These are phyloP conservation scores for Brachyptera risi DNA, from an alignment of 2,888 invertebrate species.

Conservation along the genomic window DNA sequence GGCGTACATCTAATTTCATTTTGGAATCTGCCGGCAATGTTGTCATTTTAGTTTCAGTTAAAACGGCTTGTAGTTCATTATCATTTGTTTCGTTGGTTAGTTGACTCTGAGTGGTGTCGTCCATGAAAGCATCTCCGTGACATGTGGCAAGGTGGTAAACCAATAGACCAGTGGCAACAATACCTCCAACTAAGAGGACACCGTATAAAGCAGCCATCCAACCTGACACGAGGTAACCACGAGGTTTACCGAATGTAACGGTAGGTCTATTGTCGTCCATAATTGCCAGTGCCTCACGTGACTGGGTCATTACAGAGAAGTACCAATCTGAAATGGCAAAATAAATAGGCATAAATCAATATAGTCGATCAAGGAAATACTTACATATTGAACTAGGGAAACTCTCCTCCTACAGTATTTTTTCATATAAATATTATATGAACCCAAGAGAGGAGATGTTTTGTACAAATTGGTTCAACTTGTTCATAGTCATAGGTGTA, in stretches of 20 bases:
- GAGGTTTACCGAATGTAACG: conserved; percentile 59
- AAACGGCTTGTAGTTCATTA: background rate
- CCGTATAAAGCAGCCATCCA: conserved; percentile 59
- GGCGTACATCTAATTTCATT: conserved; percentile 54
- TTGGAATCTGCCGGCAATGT: conserved; percentile 39
- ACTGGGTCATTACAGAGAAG: conserved; percentile 42
- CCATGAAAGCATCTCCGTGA: conserved; percentile 43
- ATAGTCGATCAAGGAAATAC: too few relatives aligned
- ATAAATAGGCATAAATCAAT: too few relatives aligned
- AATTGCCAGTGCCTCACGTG: conserved; percentile 50
- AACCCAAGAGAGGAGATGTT: too few relatives aligned
- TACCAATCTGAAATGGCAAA: background rate
- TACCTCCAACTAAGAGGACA: conserved; percentile 58
- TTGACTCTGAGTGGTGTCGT: background rate
- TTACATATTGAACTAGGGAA: too few relatives aligned
- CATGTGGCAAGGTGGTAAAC: conserved; percentile 74
- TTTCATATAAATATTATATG: too few relatives aligned
- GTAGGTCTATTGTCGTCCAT: conserved; percentile 60
- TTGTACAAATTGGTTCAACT: too few relatives aligned
- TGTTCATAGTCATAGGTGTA: too few relatives aligned
- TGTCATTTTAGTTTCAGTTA: conserved; percentile 31
- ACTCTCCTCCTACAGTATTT: too few relatives aligned
- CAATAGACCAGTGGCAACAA: conserved; percentile 67
- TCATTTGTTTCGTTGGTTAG: background rate
- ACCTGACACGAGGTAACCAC: conserved; percentile 61